Conservation (phyloP, 2,797 vertebrate species). For the Sylvilagus floridanus region DNA sequence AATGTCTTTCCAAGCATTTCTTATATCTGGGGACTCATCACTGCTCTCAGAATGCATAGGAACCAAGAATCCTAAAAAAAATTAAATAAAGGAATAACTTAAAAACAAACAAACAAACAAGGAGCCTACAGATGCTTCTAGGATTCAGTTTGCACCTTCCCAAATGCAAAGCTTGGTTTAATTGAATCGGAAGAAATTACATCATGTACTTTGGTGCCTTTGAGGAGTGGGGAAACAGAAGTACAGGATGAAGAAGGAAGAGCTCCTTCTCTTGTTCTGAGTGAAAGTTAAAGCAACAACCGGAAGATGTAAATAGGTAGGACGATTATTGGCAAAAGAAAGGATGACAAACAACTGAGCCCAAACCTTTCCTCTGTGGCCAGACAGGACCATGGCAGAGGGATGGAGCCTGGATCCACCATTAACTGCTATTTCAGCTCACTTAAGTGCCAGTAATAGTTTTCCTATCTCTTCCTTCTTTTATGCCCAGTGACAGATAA, state of each 20-base stretch:
- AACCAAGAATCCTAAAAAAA: neutral
- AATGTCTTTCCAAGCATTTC: neutral
- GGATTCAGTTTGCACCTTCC: neutral
- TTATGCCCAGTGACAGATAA: neutral
- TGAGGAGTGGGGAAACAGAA: slow-evolving; percentile 28
- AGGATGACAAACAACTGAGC: neutral
- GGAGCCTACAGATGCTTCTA: neutral
- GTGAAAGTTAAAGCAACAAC: too few relatives aligned
- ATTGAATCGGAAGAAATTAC: neutral
- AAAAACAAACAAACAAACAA: neutral
- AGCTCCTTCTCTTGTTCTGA: neutral
- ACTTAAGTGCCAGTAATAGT: slow-evolving; percentile 22
- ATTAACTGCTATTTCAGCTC: slow-evolving; percentile 27
- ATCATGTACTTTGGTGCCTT: neutral
- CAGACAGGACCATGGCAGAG: neutral
- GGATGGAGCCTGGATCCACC: neutral
- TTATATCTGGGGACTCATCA: neutral
- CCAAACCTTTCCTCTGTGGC: neutral
- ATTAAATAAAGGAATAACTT: too few relatives aligned
- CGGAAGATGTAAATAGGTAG: neutral
- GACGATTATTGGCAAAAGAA: neutral
- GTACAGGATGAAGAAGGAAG: slow-evolving; percentile 21
- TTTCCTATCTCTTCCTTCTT: neutral
- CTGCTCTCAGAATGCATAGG: neutral
- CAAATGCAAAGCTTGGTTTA: slow-evolving; percentile 1